A percentile compares a stretch with the other conserved stretches of the same genome.
phyloP scores from a whole-genome alignment of 1,140 invertebrate species.

The Neodiprion pinetum region DNA sequence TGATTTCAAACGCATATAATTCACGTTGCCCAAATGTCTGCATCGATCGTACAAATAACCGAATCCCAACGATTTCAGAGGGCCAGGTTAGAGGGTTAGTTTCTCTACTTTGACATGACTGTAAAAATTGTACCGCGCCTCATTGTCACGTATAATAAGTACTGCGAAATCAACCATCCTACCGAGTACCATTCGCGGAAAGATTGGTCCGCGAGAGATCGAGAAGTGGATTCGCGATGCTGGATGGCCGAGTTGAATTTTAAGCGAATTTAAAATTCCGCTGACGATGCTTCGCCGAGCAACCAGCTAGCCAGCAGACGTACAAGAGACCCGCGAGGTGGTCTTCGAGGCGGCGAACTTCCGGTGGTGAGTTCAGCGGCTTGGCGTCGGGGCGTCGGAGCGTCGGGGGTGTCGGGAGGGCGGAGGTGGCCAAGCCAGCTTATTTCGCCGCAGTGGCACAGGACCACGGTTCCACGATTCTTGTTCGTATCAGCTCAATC shows the following conservation, averaged over 20 bases:
- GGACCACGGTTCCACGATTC: conserved; percentile 15
- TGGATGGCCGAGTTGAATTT: conserved; percentile 25
- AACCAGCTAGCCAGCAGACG: background rate
- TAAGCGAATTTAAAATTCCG: conserved; percentile 44
- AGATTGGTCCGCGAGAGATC: background rate
- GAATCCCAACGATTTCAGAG: too few relatives aligned
- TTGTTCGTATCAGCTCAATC: conserved; percentile 43
- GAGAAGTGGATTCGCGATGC: background rate
- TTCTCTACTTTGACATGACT: too few relatives aligned
- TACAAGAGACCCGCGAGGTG: background rate
- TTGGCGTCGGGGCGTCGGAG: background rate
- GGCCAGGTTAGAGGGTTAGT: too few relatives aligned
- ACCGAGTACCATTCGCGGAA: background rate
- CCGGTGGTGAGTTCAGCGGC: background rate
- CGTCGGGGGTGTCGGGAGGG: background rate
- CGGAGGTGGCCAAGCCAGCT: conserved; percentile 21
- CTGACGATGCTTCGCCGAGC: conserved; percentile 34
- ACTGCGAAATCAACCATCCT: background rate
- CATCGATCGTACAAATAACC: too few relatives aligned
- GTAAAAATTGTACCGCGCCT: background rate
- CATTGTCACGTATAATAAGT: background rate
- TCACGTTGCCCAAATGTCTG: too few relatives aligned
- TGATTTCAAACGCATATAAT: too few relatives aligned
- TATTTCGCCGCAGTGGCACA: conserved; percentile 33
- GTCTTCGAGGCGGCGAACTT: background rate